Evolutionary conservation across 2,797 vertebrate species (phyloP), one percentile per base, ranked within the genome.

Genomic region (Oreochromis mossambicus): DNA sequence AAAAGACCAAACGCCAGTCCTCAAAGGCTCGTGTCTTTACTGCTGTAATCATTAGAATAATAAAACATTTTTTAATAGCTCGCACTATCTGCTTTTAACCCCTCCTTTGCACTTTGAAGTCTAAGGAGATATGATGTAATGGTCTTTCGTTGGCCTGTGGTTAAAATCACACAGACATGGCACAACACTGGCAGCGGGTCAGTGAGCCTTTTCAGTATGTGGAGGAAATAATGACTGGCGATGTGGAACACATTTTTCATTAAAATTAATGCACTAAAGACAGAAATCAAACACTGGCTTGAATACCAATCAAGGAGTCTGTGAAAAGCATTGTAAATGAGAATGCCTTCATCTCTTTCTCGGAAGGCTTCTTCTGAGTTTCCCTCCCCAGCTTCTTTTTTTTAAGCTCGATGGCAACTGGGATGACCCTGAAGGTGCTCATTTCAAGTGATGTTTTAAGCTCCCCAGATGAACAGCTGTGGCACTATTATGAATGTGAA

Each of bases 221-320:
- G 63, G 68, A 80, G 83, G 86, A 90, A 86, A 80, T 89, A 86
- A 89, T 75, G 84, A 58, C 36, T 24, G 61, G 32, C 43, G 43
- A 63, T 84, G 82, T 83, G 83, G 80, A 89, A 92, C 75, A 77
- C 76, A 89, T 93, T 90, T 92, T 92, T 91, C 87, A 93, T 91
- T 88, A 87, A 91, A 94, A 89, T 86, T 9, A 91, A 91, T 87
- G 83, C 24, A 26, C 76, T 84, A 86, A 90, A 93, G 91, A 92
- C 73, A 89, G 91, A 93, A 92, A 86, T 86, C 87, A 89, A 82
- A 83, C 26, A 81, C 63, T 5, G 75, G 51, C 80, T 78, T 36
- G 92, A 92, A 93, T 92, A 88, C 86, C 81, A 92, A 93, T 84
- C 46, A n/a, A 75, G 17, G 70, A 58, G 75, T 43, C 26, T 89